Base-by-base conservation (phyloP, 2,888 invertebrate species). In the Phengaris alcon region DNA sequence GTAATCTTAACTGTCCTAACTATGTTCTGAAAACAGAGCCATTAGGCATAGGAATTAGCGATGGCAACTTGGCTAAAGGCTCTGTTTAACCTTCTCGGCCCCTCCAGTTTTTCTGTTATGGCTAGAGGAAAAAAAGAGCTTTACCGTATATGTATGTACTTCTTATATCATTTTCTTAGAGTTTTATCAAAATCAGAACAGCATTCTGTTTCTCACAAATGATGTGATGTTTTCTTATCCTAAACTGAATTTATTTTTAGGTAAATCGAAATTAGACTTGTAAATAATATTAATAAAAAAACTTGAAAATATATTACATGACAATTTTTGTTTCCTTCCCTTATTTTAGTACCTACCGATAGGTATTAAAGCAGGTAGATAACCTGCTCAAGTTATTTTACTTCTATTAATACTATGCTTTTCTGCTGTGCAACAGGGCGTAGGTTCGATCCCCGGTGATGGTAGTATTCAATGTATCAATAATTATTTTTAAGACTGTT, bases 231-330 rank as follows among this genome's bases (percentile, higher is more conserved):
- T 80, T 85, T 84, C 82, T 86, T 83, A 82, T 82, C 79, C 79
- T 84, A 81, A 79, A 82, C 79, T 88, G 72, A 72, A 85, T 86
- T 85, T 87, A 84, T 85, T 86, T 87, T 85, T 89, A 91, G 88
- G 84, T 86, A 87, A 87, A 87, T 89, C 87, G 88, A 87, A 92
- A 92, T 91, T 93, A 92, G 91, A 90, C 88, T 91, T 93, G 92
- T 92, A 93, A 92, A 93, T 93, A 93, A 90, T 88, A 88, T 86
- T 84, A 87, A 88, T 86, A 87, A 88, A 88, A 88, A 87, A 86
- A 64, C 13, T 64, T 44, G 12, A 64, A 64, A 64, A 64, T 64
- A 64, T 64, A 35, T 64, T 82, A 82, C 79, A 83, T 82, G 81
- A 75, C 78, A 76, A 68, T 9, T 51, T 74, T 54, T 77, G 55